These are phyloP conservation scores for Hyaena hyaena DNA, from an alignment of 2,113 vertebrate species.

Conservation along the genomic window DNA sequence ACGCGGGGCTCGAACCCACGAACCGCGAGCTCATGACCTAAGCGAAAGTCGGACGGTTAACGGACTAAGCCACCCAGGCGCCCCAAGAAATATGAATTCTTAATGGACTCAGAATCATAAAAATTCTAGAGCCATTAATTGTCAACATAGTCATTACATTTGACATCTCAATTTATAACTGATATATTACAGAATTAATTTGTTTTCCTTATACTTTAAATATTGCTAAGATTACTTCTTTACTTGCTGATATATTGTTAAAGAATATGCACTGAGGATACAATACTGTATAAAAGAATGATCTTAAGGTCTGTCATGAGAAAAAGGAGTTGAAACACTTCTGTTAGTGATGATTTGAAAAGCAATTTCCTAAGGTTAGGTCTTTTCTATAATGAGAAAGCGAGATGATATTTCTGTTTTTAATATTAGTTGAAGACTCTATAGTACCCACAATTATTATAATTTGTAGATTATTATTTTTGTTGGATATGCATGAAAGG, in stretches of 20 bases:
- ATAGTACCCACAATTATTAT: neutral
- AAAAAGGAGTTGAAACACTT: neutral
- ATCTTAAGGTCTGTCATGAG: neutral
- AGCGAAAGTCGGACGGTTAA: too few species aligned
- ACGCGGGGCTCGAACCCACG: too few species aligned
- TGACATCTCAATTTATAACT: slow-evolving; percentile 25
- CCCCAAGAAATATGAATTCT: too few species aligned
- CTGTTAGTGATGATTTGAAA: neutral
- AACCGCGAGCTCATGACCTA: too few species aligned
- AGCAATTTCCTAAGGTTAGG: neutral
- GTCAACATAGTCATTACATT: neutral
- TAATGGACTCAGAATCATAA: neutral
- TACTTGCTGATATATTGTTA: neutral
- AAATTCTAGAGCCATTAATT: neutral
- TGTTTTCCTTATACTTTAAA: slow-evolving; percentile 30
- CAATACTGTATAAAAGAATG: neutral
- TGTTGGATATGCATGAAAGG: neutral
- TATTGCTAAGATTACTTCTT: neutral
- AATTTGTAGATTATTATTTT: neutral
- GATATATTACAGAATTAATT: neutral
- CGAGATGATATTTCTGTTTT: slow-evolving; percentile 20
- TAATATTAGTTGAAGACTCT: neutral
- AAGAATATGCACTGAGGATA: neutral
- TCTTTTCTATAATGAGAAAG: neutral
- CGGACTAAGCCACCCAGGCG: too few species aligned